Base-by-base conservation (phyloP, 2,113 vertebrate species). In the Paracyprichromis sp. region DNA sequence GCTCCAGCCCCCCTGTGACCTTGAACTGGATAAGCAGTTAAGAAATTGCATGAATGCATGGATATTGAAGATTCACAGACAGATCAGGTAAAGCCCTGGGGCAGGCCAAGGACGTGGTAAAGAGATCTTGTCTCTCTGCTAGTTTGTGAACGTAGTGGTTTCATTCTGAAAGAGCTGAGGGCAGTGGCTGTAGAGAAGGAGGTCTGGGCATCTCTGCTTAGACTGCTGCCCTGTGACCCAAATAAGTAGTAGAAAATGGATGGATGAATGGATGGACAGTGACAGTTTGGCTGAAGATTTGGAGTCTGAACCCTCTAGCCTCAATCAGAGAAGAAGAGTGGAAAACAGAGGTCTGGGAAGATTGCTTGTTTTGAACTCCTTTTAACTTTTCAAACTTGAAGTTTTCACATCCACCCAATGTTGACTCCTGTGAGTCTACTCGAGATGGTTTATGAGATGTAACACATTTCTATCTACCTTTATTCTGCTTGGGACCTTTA, bases 31-130 rank as follows among this genome's bases (percentile, higher is more conserved):
- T 76, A 29, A 76, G 69, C 40, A 29, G 40, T 76, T 47, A 45
- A 71, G 66, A 43, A 71, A 45, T 11, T 19, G 24, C 9, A 19
- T 17, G 9, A 26, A 47, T 47, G 40, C 14, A 29, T 76, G 24
- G 24, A 29, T 76, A 11, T 4, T 19, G 26, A 78, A 52, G 45
- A 78, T 50, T 29, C 43, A 31, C 6, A 76, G 16, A 76, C 9
- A 0, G 4, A 0, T 43, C 38, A 43, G 59, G 73, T 52, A 13
- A 52, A 31, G 26, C 17, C 16, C 26, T 12, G 16, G 2, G 26
- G 16, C 43, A 9, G 17, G 24, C 3, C 16, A 52, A 50, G 26
- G 45, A 52, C 1, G 29, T 50, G 17, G 45, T 50, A 19, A 50
- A 78, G 26, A 78, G 26, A 78, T 50, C 24, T 8, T 2, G 17